A percentile compares a stretch with the other conserved stretches of the same genome.
Evolutionary conservation across 1,140 invertebrate species (phyloP).

Genomic region (Eupristina koningsbergeri): DNA sequence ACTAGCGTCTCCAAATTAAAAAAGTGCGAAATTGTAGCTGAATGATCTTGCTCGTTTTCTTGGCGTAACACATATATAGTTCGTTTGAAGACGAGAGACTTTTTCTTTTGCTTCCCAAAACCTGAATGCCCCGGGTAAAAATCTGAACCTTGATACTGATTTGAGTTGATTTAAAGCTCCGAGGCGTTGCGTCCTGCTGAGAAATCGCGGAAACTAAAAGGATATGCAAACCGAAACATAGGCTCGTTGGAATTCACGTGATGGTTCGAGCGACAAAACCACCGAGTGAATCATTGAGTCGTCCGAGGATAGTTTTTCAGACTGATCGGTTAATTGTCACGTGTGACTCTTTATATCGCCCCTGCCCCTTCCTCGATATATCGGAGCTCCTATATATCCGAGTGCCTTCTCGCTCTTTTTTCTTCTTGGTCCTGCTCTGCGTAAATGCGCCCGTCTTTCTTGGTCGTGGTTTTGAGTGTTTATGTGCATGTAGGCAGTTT

Average conservation of each 20-base stretch:
- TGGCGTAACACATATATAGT: constrained; percentile 71
- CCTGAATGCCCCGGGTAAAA: too few relatives aligned
- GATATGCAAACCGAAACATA: neutral
- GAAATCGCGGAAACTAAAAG: neutral
- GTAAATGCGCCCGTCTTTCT: constrained; percentile 16
- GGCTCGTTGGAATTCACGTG: neutral
- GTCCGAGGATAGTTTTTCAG: constrained; percentile 43
- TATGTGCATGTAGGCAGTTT: neutral
- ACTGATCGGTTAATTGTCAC: constrained; percentile 67
- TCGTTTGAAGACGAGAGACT: neutral
- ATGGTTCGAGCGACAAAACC: neutral
- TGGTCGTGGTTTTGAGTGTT: neutral
- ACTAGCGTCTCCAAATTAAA: constrained; percentile 46
- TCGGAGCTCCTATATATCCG: neutral
- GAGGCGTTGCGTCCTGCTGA: neutral
- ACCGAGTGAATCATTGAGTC: neutral
- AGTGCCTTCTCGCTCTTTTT: neutral
- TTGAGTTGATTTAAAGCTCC: neutral
- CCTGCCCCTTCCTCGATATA: constrained; percentile 58
- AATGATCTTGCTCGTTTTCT: constrained; percentile 73
- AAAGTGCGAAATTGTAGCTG: constrained; percentile 75
- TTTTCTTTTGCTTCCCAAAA: neutral
- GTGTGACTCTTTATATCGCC: constrained; percentile 61
- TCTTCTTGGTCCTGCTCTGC: neutral
- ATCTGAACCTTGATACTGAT: neutral